phyloP scores from a whole-genome alignment of 2,113 vertebrate species.

The Cromileptes altivelis region DNA sequence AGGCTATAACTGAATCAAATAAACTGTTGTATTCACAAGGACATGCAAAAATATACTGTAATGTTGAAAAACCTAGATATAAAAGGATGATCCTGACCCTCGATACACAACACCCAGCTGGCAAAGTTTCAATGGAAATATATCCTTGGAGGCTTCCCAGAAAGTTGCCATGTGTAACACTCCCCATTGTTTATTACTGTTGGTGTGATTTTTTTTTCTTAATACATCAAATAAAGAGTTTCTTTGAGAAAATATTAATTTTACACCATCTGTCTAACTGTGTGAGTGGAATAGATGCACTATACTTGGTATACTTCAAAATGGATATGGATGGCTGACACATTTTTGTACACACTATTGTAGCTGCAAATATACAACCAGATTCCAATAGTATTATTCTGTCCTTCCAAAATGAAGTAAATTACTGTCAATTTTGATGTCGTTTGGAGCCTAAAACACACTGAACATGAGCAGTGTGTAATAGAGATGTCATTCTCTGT shows the following conservation, averaged over 20 bases:
- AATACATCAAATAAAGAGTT: background rate
- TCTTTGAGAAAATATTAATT: background rate
- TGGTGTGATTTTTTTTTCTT: background rate
- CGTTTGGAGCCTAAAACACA: too few species aligned
- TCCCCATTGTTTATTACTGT: background rate
- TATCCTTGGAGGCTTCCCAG: background rate
- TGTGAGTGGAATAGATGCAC: background rate
- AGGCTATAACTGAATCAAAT: background rate
- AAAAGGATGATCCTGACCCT: constrained; percentile 15
- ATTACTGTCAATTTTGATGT: too few species aligned
- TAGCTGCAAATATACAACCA: background rate
- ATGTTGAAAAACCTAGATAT: background rate
- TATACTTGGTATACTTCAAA: background rate
- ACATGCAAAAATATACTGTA: background rate
- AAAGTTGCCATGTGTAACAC: background rate
- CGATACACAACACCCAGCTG: background rate
- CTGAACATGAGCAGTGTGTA: too few species aligned
- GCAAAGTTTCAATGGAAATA: constrained; percentile 7
- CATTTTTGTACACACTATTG: background rate
- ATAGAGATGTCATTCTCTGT: too few species aligned
- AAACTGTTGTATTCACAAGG: background rate
- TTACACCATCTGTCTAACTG: background rate
- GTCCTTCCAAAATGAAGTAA: too few species aligned
- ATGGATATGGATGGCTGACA: background rate
- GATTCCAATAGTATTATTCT: too few species aligned